These are phyloP conservation scores for Cylas formicarius DNA, from an alignment of 1,140 invertebrate genomes.

Conservation along the genomic window DNA sequence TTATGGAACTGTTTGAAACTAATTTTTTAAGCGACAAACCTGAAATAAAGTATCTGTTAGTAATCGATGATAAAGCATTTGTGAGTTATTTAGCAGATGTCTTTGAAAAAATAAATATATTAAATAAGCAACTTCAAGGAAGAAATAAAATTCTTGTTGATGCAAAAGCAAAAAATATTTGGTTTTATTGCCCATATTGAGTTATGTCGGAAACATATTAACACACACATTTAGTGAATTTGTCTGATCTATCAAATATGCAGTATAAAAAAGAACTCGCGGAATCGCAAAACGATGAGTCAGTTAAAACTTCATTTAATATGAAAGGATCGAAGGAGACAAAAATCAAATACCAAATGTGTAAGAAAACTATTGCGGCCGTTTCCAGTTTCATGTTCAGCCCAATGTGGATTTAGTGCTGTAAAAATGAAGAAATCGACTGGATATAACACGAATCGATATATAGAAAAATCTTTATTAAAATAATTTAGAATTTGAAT, in stretches of 20 bases:
- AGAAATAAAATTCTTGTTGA: constrained; percentile 20
- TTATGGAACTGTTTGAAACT: too few relatives aligned
- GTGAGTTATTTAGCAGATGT: too few relatives aligned
- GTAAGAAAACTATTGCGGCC: constrained; percentile 7
- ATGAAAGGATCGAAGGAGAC: too few relatives aligned
- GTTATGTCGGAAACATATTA: constrained; percentile 21
- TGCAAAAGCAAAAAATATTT: constrained; percentile 17
- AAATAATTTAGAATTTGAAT: constrained; percentile 23
- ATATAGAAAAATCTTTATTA: constrained; percentile 2
- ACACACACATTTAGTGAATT: constrained; percentile 15
- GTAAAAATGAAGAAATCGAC: constrained; percentile 8
- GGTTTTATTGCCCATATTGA: constrained; percentile 15
- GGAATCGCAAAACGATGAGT: too few relatives aligned
- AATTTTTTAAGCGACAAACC: too few relatives aligned
- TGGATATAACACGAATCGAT: not conserved
- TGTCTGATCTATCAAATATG: constrained; percentile 18
- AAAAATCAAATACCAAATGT: constrained; percentile 6
- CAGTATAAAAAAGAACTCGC: constrained; percentile 10
- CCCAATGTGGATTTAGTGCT: constrained; percentile 6
- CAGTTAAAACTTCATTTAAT: too few relatives aligned
- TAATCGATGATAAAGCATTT: too few relatives aligned
- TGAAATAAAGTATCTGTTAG: too few relatives aligned
- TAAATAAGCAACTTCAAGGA: constrained; percentile 25
- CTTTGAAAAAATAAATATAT: constrained; percentile 22
- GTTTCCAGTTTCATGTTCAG: constrained; percentile 1